phyloP scores from a whole-genome alignment of 2,888 invertebrate genomes.

The Rhodophaea formosa region DNA sequence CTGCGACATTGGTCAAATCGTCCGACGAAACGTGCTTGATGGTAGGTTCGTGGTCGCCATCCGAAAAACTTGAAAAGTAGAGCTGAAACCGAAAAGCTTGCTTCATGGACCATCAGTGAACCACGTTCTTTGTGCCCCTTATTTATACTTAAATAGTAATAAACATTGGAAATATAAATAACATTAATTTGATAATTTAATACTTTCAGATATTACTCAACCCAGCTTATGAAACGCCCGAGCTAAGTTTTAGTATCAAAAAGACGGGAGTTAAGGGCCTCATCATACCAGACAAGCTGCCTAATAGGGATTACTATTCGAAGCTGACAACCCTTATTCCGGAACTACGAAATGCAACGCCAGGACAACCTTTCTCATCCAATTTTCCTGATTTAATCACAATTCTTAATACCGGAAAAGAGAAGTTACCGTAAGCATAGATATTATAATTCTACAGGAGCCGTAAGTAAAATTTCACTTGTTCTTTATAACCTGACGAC shows the following conservation, averaged over 20 bases:
- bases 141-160: too few relatives aligned
- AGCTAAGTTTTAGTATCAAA: slow-evolving; percentile 87
- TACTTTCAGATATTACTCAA: slow-evolving; percentile 87
- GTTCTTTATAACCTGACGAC: too few relatives aligned
- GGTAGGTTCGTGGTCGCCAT: too few relatives aligned
- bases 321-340: slow-evolving; percentile 82
- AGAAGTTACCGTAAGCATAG: slow-evolving; percentile 74
- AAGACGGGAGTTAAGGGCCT: slow-evolving; percentile 87
- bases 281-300: slow-evolving; percentile 83
- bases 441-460: neutral
- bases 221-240: slow-evolving; percentile 86
- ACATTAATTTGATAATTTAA: neutral
- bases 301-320: slow-evolving; percentile 85
- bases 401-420: slow-evolving; percentile 79
- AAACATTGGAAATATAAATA: too few relatives aligned
- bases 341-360: slow-evolving; percentile 67
- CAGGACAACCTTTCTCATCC: slow-evolving; percentile 69
- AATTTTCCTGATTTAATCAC: slow-evolving; percentile 76
- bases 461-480: too few relatives aligned
- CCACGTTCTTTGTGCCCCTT: too few relatives aligned
- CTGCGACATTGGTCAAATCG: too few relatives aligned
- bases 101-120: too few relatives aligned
- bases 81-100: too few relatives aligned
- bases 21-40: too few relatives aligned
- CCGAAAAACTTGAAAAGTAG: too few relatives aligned